phyloP scores from a whole-genome alignment of 2,888 invertebrate genomes.

The Phyto melanocephala region DNA sequence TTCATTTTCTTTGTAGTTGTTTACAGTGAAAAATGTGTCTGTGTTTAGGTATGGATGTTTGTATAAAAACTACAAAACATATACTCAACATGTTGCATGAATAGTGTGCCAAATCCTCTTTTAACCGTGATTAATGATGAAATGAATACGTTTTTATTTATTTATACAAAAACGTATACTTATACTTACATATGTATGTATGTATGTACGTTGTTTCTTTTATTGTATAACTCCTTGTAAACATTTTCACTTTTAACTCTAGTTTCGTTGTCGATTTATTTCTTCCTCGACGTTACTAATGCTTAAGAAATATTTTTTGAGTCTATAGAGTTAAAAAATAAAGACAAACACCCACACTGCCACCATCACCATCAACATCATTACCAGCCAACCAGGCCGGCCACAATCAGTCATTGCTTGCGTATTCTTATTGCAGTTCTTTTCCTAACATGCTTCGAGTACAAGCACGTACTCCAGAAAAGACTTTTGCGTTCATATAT shows the following conservation, averaged over 20 bases:
- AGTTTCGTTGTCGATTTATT: background rate
- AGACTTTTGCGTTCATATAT: conserved; percentile 25
- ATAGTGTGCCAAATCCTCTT: conserved; percentile 62
- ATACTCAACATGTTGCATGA: conserved; percentile 41
- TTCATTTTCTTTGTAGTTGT: too few species aligned
- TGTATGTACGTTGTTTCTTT: background rate
- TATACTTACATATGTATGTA: background rate
- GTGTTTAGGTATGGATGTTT: too few species aligned
- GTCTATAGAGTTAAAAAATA: conserved; percentile 25
- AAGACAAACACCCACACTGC: conserved; percentile 56
- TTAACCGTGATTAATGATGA: conserved; percentile 61
- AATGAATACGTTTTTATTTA: conserved; percentile 53
- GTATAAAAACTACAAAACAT: background rate
- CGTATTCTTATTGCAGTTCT: background rate
- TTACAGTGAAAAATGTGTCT: too few species aligned
- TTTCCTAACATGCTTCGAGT: background rate
- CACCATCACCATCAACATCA: conserved; percentile 6
- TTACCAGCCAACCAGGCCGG: background rate
- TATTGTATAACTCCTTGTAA: conserved; percentile 51
- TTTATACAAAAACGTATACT: background rate
- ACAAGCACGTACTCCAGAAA: conserved; percentile 52
- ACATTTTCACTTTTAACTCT: conserved; percentile 62
- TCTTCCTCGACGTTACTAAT: background rate
- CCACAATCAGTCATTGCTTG: background rate
- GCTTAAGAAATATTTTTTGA: conserved; percentile 31